These are phyloP conservation scores for Papilio protenor DNA, from an alignment of 2,888 invertebrate species.

Conservation along the genomic window DNA sequence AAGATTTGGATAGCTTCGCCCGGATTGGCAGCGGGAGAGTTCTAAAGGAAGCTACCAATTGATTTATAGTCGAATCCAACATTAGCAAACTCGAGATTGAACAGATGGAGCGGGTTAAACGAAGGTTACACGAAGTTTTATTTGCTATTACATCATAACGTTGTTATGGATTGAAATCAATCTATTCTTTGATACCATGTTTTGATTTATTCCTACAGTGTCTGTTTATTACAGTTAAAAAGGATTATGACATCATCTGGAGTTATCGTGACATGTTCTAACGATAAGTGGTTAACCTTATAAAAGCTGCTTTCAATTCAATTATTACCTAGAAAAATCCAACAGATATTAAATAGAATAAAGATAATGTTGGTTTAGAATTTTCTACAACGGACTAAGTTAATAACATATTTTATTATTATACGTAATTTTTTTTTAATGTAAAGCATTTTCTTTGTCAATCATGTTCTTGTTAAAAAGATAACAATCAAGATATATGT, in stretches of 20 bases:
- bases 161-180: neutral
- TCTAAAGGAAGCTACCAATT: conserved; percentile 39
- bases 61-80: conserved; percentile 37
- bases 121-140: conserved; percentile 9
- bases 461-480: neutral
- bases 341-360: neutral
- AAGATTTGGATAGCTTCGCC: neutral
- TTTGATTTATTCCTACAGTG: neutral
- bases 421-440: too few relatives aligned
- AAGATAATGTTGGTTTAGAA: neutral
- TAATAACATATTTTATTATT: neutral
- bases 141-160: conserved; percentile 2
- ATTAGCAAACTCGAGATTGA: conserved; percentile 32
- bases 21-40: conserved; percentile 17
- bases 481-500: neutral
- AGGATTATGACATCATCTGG: neutral
- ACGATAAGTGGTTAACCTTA: conserved; percentile 2
- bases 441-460: neutral
- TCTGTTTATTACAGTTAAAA: neutral
- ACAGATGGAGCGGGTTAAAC: conserved; percentile 14
- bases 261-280: neutral
- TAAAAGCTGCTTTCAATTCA: conserved; percentile 1
- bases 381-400: neutral
- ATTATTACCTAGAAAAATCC: neutral
- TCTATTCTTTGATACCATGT: neutral